Evolutionary conservation across 64 coral and sea anemone species (phyloP).

Genomic region (Cladopsammia gracilis): DNA sequence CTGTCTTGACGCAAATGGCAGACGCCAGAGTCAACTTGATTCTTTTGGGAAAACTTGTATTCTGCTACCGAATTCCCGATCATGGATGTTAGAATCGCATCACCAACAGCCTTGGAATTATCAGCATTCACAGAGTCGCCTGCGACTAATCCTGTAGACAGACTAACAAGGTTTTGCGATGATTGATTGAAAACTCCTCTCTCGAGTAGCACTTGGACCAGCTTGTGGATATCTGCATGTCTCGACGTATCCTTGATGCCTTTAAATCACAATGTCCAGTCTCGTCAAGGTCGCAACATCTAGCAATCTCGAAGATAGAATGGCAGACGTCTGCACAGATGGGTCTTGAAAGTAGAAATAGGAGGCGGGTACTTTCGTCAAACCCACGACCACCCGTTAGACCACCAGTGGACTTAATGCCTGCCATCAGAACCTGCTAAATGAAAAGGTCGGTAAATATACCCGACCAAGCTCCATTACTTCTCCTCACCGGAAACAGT

Average conservation of each 20-base stretch:
- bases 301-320: constrained; percentile 42
- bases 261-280: constrained; percentile 20
- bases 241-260: constrained; percentile 10
- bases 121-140: constrained; percentile 30
- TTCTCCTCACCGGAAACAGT: constrained; percentile 25
- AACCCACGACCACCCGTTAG: constrained; percentile 35
- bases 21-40: constrained; percentile 39
- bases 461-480: constrained; percentile 37
- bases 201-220: constrained; percentile 31
- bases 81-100: not conserved
- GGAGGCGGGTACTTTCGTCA: constrained; percentile 22
- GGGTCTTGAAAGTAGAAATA: constrained; percentile 18
- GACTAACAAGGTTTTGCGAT: constrained; percentile 10
- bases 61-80: not conserved
- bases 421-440: constrained; percentile 30
- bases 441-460: constrained; percentile 48
- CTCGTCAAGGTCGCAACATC: not conserved
- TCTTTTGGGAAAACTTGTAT: constrained; percentile 35
- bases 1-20: not conserved
- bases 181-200: constrained; percentile 3
- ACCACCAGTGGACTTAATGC: constrained; percentile 26
- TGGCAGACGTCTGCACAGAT: constrained; percentile 16
- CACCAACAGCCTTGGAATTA: constrained; percentile 7
- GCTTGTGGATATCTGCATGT: constrained; percentile 53
- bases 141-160: not conserved